Base-by-base conservation (phyloP, 2,888 invertebrate species). In the Caenorhabditis auriculariae region DNA sequence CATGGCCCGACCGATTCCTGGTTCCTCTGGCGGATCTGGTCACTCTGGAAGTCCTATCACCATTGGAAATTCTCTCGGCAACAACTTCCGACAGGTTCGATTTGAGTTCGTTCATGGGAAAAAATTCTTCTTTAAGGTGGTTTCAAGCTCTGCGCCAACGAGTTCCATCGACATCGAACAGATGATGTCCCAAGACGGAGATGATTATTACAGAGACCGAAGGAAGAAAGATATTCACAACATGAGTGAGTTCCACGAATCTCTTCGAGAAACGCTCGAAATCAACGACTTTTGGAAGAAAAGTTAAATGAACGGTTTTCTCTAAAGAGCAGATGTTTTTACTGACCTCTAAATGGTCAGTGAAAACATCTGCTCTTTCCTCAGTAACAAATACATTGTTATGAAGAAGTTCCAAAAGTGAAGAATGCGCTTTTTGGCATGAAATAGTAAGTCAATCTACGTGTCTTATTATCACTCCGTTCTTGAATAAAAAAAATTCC, bases 171-270 rank as follows among this genome's bases (percentile, higher is more conserved):
- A 76, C 48, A 76, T 77, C 65, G 76, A 77, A 41, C 66, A 69
- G 38, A 73, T 78, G 67, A 67, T 78, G 23, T 17, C 24, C 24
- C 52, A 38, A 12, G 51, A 44, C 9, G 72, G 73, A 12, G 66
- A 72, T 26, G 81, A 81, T 15, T 75, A 75, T 46, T 76, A 58
- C 54, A 53, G 81, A 27, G 81, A 81, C 45, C 64, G 81, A 17
- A 66, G 81, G 55, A 81, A 82, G 74, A 81, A 81, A 69, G 81
- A 81, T 60, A 78, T 81, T 43, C 81, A 81, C 65, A 81, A 81
- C 67, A 78, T 80, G 81, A 81, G 78, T 81, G 55, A 62, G 74
- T 64, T 41, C 23, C n/a, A n/a, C n/a, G n/a, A n/a, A n/a, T n/a
- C n/a, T n/a, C n/a, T n/a, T n/a, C n/a, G n/a, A n/a, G n/a, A n/a